phyloP scores from a whole-genome alignment of 2,797 vertebrate species.

The Triplophysa bombifrons region DNA sequence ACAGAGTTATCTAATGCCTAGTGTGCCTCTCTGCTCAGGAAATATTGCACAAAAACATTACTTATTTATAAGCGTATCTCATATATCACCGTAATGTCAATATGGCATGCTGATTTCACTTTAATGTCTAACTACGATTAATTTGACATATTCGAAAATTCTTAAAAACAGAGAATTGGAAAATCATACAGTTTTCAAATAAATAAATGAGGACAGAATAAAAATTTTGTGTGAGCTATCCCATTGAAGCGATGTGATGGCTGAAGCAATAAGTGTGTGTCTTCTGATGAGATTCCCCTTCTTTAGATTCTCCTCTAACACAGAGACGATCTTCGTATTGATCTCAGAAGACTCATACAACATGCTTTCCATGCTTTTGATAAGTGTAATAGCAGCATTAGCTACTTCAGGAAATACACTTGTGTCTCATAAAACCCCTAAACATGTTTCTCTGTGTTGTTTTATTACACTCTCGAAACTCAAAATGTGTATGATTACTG shows the following conservation, averaged over 20 bases:
- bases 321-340: conserved; percentile 46
- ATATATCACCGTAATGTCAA: background rate
- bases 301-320: conserved; percentile 19
- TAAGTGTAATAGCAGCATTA: conserved; percentile 45
- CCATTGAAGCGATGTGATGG: too few relatives aligned
- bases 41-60: background rate
- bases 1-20: conserved; percentile 16
- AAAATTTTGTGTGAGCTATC: too few relatives aligned
- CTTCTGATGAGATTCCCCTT: conserved; percentile 23
- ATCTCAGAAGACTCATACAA: conserved; percentile 39
- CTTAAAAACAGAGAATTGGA: too few relatives aligned
- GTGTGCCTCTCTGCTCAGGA: background rate
- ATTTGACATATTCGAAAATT: too few relatives aligned
- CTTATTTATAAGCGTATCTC: background rate
- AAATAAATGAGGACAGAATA: background rate
- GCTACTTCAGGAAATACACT: conserved; percentile 37
- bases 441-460: conserved; percentile 41
- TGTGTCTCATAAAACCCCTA: conserved; percentile 36
- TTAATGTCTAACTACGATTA: background rate
- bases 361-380: conserved; percentile 28
- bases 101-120: background rate
- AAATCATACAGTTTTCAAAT: background rate
- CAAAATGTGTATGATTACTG: conserved; percentile 30
- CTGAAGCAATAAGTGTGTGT: background rate
- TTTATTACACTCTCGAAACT: conserved; percentile 38